Base-by-base conservation (phyloP, 2,113 vertebrate species). In the Hippoglossus stenolepis region DNA sequence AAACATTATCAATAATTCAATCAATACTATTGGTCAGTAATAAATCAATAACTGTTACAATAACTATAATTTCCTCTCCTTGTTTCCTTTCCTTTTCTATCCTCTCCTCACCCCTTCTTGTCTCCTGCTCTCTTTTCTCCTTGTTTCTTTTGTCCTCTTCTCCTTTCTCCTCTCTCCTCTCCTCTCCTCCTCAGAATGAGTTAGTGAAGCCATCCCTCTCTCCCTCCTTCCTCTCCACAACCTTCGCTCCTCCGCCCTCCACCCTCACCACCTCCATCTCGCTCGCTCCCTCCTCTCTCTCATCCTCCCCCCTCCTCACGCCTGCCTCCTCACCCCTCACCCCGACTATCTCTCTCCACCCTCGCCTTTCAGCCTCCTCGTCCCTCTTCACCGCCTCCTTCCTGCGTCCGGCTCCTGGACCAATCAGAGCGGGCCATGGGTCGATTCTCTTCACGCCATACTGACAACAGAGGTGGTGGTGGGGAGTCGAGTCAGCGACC, bases 401-500 rank as follows among this genome's bases (percentile, higher is more conserved):
- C 73, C 93, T 99, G 76, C 93, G 96, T 80, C 95, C 97, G 0
- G 96, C 96, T 35, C 97, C 96, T 0, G 97, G 97, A 62, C 97
- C 97, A 70, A 96, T 99, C 61, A 95, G 97, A 23, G 91, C 96
- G 0, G 94, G 95, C 1, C 95, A 95, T 0, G 92, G 96, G 56
- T 97, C 98, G 9, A 96, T 98, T 74, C 96, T 99, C 71, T 98
- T 98, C 73, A 83, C 96, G 5, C 97, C 97, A 0, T 99, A 99
- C 91, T 99, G 73, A 49, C 12, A 12, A 45, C 43, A 45, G 14
- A 2, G 14, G 35, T 1, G 7, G 3, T 1, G 7, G 28, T 3
- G 7, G 23, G 73, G 57, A 60, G 7, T 59, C 20, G 1, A 75
- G 65, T 59, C 6, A 17, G 51, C 65, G 18, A 75, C 56, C 20